A percentile compares a stretch with the other conserved stretches of the same genome.
phyloP scores from a whole-genome alignment of 37 sponge, comb jelly and placozoan genomes.

The Crambe crambe region DNA sequence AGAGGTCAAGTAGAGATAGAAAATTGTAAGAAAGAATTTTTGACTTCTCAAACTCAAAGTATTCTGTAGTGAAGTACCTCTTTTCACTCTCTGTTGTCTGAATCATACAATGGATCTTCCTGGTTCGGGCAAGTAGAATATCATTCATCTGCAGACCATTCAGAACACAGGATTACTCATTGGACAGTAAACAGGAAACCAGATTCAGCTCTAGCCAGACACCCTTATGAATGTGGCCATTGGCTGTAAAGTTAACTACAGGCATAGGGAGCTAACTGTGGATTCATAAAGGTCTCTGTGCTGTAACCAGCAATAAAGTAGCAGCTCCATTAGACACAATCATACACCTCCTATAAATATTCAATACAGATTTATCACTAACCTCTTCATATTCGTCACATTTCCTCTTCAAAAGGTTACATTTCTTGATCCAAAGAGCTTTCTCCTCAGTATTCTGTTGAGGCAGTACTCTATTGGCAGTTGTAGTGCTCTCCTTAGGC shows the following conservation, averaged over 20 bases:
- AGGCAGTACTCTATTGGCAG: too few relatives aligned
- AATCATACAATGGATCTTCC: slow-evolving; percentile 45
- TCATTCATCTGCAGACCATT: slow-evolving; percentile 67
- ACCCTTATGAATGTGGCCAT: too few relatives aligned
- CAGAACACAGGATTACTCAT: background rate
- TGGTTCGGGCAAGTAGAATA: slow-evolving; percentile 28
- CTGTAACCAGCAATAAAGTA: too few relatives aligned
- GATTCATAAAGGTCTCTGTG: too few relatives aligned
- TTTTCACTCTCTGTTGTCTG: slow-evolving; percentile 54
- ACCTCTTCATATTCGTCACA: slow-evolving; percentile 76
- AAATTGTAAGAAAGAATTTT: background rate
- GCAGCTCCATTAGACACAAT: background rate
- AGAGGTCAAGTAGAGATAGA: background rate
- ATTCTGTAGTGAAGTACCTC: slow-evolving; percentile 33
- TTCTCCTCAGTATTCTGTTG: slow-evolving; percentile 2
- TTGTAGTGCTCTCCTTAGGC: too few relatives aligned
- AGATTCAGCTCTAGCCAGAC: too few relatives aligned
- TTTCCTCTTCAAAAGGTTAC: slow-evolving; percentile 44
- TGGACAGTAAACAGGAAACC: background rate
- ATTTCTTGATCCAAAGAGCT: slow-evolving; percentile 50
- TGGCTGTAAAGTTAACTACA: too few relatives aligned
- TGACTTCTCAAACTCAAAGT: background rate
- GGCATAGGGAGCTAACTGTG: too few relatives aligned
- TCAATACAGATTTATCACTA: background rate
- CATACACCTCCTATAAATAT: background rate